Conservation (phyloP, 2,888 invertebrate genomes). For the Idaea straminata region DNA sequence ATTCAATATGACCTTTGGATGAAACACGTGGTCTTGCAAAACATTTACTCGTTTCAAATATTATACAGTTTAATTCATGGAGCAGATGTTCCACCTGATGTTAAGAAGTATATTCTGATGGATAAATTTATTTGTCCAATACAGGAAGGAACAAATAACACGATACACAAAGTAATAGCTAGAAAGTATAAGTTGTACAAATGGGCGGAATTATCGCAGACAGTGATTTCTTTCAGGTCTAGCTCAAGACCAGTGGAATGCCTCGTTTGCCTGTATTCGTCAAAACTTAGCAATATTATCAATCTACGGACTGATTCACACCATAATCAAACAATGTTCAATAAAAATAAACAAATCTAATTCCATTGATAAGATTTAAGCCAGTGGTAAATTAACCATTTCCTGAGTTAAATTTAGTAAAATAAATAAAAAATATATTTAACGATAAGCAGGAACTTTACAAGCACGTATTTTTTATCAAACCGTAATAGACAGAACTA, state of each 20-base stretch:
- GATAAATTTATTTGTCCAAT: too few relatives aligned
- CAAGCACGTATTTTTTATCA: constrained; percentile 12
- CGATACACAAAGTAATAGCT: too few relatives aligned
- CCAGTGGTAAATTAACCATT: too few relatives aligned
- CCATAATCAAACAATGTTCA: too few relatives aligned
- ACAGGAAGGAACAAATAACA: too few relatives aligned
- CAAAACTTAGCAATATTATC: too few relatives aligned
- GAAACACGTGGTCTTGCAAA: constrained; percentile 58
- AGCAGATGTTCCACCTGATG: not conserved
- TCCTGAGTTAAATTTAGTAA: not conserved
- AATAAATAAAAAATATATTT: not conserved
- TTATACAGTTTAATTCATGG: constrained; percentile 8
- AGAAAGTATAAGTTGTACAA: too few relatives aligned
- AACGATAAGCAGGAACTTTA: not conserved
- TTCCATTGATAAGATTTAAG: not conserved
- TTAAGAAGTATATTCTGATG: not conserved
- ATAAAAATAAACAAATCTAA: not conserved
- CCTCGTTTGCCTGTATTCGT: too few relatives aligned
- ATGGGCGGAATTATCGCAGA: too few relatives aligned
- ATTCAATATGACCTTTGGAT: constrained; percentile 68
- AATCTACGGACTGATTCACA: too few relatives aligned
- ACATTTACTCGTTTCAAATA: constrained; percentile 34
- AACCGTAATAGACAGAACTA: constrained; percentile 31
- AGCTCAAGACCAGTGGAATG: too few relatives aligned
- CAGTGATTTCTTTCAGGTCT: too few relatives aligned